Evolutionary conservation across 2,113 vertebrate species (phyloP).

Genomic region (Ovis canadensis): DNA sequence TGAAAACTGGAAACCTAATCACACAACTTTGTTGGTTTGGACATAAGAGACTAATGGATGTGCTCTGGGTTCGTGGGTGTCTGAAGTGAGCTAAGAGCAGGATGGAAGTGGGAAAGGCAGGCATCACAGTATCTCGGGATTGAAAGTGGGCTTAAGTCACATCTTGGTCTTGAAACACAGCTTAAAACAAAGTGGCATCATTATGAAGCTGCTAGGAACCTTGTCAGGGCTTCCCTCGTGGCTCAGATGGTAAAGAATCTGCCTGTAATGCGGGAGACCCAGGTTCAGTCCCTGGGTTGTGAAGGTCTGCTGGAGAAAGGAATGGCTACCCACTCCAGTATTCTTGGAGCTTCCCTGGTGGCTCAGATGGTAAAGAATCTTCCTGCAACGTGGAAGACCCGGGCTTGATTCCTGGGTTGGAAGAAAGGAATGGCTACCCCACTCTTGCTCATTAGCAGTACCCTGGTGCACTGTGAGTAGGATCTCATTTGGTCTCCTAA

Average conservation of each 20-base stretch:
- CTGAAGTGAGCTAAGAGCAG: background rate
- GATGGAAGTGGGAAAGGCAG: background rate
- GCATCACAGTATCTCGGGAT: background rate
- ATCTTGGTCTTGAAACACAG: background rate
- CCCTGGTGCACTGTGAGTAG: background rate
- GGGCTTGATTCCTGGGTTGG: background rate
- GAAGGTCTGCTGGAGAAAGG: background rate
- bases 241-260: background rate
- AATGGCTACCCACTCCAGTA: background rate
- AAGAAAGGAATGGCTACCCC: background rate
- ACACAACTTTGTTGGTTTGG: conserved; percentile 30
- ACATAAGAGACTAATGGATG: background rate
- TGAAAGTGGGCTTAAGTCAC: background rate
- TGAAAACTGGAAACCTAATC: conserved; percentile 12
- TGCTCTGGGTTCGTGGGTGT: background rate
- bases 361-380: background rate
- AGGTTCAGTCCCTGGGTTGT: background rate
- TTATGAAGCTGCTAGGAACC: background rate
- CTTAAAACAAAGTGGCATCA: background rate
- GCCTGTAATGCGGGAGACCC: background rate
- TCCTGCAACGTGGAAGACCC: background rate
- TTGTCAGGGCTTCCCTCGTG: background rate
- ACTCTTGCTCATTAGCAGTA: background rate
- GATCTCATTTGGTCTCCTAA: background rate
- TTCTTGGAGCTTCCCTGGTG: background rate